Conservation (phyloP, 1,140 invertebrate genomes). For the Dendroctonus valens region DNA sequence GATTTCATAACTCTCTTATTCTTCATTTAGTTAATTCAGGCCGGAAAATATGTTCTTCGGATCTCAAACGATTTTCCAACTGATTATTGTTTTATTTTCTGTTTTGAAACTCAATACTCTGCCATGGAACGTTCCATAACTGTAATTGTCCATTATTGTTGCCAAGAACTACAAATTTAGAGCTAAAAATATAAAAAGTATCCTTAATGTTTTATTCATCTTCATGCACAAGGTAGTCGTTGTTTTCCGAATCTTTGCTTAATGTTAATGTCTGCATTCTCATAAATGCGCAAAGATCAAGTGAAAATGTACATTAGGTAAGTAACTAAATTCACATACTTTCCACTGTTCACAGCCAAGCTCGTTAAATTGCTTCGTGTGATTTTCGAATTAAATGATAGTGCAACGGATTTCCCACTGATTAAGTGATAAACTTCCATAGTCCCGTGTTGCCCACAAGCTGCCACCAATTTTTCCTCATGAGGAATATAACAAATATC, state of each 20-base stretch:
- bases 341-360: conserved; percentile 38
- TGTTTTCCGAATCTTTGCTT: conserved; percentile 10
- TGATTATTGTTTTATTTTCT: conserved; percentile 1
- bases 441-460: conserved; percentile 38
- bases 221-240: background rate
- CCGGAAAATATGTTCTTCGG: too few relatives aligned
- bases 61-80: background rate
- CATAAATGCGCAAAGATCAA: background rate
- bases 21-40: too few relatives aligned
- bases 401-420: conserved; percentile 37
- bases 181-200: conserved; percentile 33
- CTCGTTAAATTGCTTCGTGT: conserved; percentile 30
- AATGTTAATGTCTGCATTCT: conserved; percentile 1
- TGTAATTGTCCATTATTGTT: conserved; percentile 43
- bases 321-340: conserved; percentile 8
- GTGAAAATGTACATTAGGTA: background rate
- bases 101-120: conserved; percentile 13
- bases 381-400: conserved; percentile 32
- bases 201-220: conserved; percentile 1
- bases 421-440: conserved; percentile 43
- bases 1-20: too few relatives aligned
- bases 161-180: conserved; percentile 42
- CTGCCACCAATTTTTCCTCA: conserved; percentile 43
- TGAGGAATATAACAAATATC: conserved; percentile 42
- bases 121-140: conserved; percentile 46